Evolutionary conservation across 1,140 invertebrate species (phyloP).

Genomic region (Eubasilissa regina): DNA sequence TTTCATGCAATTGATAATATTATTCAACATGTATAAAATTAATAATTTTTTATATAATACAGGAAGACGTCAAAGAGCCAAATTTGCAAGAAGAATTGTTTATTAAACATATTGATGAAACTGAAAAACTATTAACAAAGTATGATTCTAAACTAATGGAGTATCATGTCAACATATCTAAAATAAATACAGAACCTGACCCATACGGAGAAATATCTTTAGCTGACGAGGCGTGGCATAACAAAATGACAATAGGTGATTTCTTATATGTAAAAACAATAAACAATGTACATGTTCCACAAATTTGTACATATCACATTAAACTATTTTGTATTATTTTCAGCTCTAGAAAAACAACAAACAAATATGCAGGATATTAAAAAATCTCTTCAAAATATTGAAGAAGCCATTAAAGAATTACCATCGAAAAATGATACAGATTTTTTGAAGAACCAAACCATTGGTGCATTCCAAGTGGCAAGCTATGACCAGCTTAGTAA

Average conservation of each 20-base stretch:
- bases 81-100: conserved; percentile 62
- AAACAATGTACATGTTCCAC: conserved; percentile 10
- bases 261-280: conserved; percentile 25
- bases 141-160: conserved; percentile 73
- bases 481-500: conserved; percentile 62
- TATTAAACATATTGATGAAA: conserved; percentile 67
- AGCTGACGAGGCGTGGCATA: conserved; percentile 70
- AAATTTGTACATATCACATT: not conserved
- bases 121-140: conserved; percentile 71
- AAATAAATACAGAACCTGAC: conserved; percentile 68
- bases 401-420: conserved; percentile 69
- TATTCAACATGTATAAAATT: not conserved
- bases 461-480: conserved; percentile 62
- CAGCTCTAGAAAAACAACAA: conserved; percentile 67
- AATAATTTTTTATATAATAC: not conserved
- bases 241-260: conserved; percentile 71
- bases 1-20: too few species aligned
- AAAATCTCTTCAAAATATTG: conserved; percentile 65
- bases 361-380: conserved; percentile 67
- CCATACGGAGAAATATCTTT: conserved; percentile 68
- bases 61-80: conserved; percentile 9
- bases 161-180: conserved; percentile 67
- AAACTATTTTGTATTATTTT: conserved; percentile 30
- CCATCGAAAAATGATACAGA: conserved; percentile 63
- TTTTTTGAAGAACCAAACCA: conserved; percentile 64